Evolutionary conservation across 2,113 vertebrate species (phyloP), one percentile per base, ranked within the genome.

Genomic region (Gadus chalcogrammus): DNA sequence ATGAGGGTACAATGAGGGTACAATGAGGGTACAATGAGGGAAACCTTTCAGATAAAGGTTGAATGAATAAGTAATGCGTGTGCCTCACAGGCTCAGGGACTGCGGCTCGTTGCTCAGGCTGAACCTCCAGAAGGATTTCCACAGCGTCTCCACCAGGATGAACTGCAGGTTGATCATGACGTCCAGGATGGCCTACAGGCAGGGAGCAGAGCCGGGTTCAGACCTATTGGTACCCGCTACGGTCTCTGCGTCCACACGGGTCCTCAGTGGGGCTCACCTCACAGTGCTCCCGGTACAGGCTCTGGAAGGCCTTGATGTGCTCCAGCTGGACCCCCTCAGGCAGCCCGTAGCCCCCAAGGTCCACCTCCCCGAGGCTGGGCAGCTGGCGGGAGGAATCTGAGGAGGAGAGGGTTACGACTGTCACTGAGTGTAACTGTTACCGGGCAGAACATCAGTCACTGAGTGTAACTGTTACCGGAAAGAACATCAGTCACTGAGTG

Each of bases 101-200:
- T 93, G 90, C 0, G 87, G 72, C 65, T 95, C 93, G 0, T 76
- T 91, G 82, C 87, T 89, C 83, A 94, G 94, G 75, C 92, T 94
- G 88, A 93, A 94, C 83, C 95, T 92, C 95, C 95, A 97, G 86
- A 96, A 96, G 22, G 92, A 95, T 81, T 97, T 96, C 95, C 95
- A 97, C 60, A 97, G 88, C 0, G 95, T 95, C 88, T 97, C 95
- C 42, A 97, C 95, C 59, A 97, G 92, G 3, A 93, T 92, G 79
- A 97, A 96, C 89, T 96, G 95, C 73, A 97, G 91, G 87, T 97
- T 97, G 70, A 97, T 89, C 92, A 96, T 95, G 81, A 97, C 95
- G 0, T 97, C 95, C 67, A 96, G 88, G 28, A 97, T 92, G 27
- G 95, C 95, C 95, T 97, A 77, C 5, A 65, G 15, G 22, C 22